phyloP scores from a whole-genome alignment of 2,113 vertebrate genomes.

The Stigmatopora nigra region DNA sequence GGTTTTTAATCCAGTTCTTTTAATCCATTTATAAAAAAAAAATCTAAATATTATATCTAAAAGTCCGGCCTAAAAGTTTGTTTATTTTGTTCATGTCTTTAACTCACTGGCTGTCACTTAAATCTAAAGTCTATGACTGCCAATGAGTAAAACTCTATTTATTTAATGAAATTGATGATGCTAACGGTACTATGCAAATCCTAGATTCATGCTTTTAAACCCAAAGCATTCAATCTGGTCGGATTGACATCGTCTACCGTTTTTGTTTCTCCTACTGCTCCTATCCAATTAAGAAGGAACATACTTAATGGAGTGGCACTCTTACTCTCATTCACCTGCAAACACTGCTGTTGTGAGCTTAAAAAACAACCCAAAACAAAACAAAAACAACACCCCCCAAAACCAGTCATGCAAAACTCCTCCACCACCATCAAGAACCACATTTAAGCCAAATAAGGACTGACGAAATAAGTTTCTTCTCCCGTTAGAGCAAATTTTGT shows the following conservation, averaged over 20 bases:
- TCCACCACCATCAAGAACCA: background rate
- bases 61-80: no score
- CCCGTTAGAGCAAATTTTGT: background rate
- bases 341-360: conserved; percentile 1
- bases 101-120: no score
- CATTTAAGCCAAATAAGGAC: background rate
- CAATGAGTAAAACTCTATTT: no score
- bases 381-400: background rate
- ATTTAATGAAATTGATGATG: no score
- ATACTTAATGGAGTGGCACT: conserved; percentile 20
- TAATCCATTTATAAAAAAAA: no score
- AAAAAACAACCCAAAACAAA: background rate
- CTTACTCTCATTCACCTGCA: conserved; percentile 21
- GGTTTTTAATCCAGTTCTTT: no score
- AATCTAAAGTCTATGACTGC: no score
- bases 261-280: conserved; percentile 20
- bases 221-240: background rate
- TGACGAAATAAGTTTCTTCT: background rate
- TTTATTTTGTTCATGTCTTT: no score
- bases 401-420: background rate
- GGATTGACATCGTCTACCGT: conserved; percentile 14
- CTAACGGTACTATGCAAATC: background rate
- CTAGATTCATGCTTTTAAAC: background rate
- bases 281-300: conserved; percentile 37
- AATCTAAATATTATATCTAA: no score